Evolutionary conservation across 1,140 invertebrate species (phyloP).

Genomic region (Bombus polaris): DNA sequence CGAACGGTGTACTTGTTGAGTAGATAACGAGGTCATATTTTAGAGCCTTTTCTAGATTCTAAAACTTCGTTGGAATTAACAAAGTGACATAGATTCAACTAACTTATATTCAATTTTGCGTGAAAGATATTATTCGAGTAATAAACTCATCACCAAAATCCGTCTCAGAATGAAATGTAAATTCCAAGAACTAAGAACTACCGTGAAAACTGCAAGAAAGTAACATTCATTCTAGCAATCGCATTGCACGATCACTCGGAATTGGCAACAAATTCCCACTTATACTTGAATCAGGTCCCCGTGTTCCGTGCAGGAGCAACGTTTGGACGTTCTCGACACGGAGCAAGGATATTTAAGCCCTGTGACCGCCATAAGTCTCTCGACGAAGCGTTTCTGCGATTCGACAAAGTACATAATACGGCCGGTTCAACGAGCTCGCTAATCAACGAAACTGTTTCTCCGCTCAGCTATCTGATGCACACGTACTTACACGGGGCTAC

Average conservation of each 20-base stretch:
- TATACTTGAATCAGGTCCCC: neutral
- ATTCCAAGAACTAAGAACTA: too few species aligned
- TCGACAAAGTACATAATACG: constrained; percentile 67
- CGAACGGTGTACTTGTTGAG: too few species aligned
- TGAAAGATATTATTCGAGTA: too few species aligned
- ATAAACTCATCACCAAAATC: too few species aligned
- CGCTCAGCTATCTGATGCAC: constrained; percentile 59
- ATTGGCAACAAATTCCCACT: neutral
- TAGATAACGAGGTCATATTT: too few species aligned
- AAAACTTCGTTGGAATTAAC: too few species aligned
- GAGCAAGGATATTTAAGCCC: constrained; percentile 42
- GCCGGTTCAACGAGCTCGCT: constrained; percentile 67
- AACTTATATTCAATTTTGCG: too few species aligned
- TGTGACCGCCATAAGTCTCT: constrained; percentile 34
- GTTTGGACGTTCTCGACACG: constrained; percentile 12
- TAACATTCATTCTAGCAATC: neutral
- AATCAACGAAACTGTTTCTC: constrained; percentile 71
- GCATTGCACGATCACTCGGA: neutral
- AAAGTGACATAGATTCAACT: too few species aligned
- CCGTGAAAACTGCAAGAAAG: neutral
- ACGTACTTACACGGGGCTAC: neutral
- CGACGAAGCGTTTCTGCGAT: constrained; percentile 56
- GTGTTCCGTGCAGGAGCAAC: neutral
- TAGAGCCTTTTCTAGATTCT: too few species aligned
- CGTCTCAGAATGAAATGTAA: too few species aligned